Evolutionary conservation across 2,113 vertebrate genomes (phyloP), one percentile per base, ranked within the genome.

Genomic region (Condylura cristata): DNA sequence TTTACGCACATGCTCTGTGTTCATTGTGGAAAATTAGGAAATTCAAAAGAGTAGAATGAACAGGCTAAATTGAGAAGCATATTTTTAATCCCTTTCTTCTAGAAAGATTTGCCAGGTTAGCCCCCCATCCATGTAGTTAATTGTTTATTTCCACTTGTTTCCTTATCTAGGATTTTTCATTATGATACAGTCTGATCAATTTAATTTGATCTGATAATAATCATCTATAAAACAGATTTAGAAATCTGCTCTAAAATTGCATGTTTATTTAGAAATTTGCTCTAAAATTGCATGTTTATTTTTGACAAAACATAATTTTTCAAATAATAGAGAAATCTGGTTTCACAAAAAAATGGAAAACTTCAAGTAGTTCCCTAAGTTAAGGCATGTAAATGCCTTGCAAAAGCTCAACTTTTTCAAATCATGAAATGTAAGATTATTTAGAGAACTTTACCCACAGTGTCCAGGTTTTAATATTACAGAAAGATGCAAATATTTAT

Each of bases 221-320:
- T 65, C 30, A 74, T 61, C 83, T n/a, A 60, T 37, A 74, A 94
- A 90, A 22, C 28, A n/a, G n/a, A n/a, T 89, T 96, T 70, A 89
- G 32, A 89, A 93, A 90, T 86, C 61, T 86, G 20, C 39, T 74
- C 16, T 71, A 81, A 79, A 88, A 84, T 37, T 78, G 6, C 3
- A n/a, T 61, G 44, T 18, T 56, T 44, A 18, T 66, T 94, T 92
- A 89, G 32, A 89, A 93, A 90, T 86, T 66, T 86, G 20, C 39
- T 74, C 16, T 71, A 81, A 79, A 88, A 84, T 37, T 78, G 6
- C 3, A n/a, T 61, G 44, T 18, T 56, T 44, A 18, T 66, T 94
- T 92, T 71, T 81, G 12, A 81, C 34, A 32, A 93, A 91, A 39
- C 28, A 7, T 60, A 18, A 41, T 71, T 89, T 93, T 93, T 66